Base-by-base conservation (phyloP, 2,797 vertebrate species). In the Melanotaenia boesemani region DNA sequence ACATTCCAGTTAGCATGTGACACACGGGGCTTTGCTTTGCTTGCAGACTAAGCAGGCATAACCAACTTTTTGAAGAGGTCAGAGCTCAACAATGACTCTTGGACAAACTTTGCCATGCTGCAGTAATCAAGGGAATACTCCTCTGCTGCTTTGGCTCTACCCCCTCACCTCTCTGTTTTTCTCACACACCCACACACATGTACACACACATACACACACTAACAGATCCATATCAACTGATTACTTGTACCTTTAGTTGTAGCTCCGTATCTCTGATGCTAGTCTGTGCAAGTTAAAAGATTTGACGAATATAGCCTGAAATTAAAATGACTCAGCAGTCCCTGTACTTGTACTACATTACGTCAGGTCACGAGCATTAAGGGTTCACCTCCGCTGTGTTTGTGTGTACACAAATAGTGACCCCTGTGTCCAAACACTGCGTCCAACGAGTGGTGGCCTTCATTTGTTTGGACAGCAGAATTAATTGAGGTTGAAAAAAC, bases 381-480 rank as follows among this genome's bases (percentile, higher is more conserved):
- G 92, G 92, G 90, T 82, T 83, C 84, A 86, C 85, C 89, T 91
- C 88, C 89, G 94, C 81, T 92, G 88, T 94, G 91, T 95, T 95
- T 96, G 94, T 95, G 92, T 96, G 95, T 88, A 91, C 92, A 95
- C 91, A 96, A 70, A 88, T 86, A 88, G 91, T 95, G 95, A 95
- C 93, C 95, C 94, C 94, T 87, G 86, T 92, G 93, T 95, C 94
- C 93, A 88, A 94, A 93, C 91, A 87, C 93, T 89, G 93, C 82
- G 88, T 93, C 90, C 88, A 70, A 92, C 88, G 86, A 90, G 92
- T 93, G 94, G 94, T 92, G 95, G 91, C 90, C 94, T 81, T 95
- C 95, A 95, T 95, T 97, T 97, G 96, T 97, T 97, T 96, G 96
- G 96, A 97, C 96, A 98, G 95, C 94, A 95, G 94, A 96, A 96